phyloP scores from a whole-genome alignment of 2,888 invertebrate species.

The Tetropium fuscum region DNA sequence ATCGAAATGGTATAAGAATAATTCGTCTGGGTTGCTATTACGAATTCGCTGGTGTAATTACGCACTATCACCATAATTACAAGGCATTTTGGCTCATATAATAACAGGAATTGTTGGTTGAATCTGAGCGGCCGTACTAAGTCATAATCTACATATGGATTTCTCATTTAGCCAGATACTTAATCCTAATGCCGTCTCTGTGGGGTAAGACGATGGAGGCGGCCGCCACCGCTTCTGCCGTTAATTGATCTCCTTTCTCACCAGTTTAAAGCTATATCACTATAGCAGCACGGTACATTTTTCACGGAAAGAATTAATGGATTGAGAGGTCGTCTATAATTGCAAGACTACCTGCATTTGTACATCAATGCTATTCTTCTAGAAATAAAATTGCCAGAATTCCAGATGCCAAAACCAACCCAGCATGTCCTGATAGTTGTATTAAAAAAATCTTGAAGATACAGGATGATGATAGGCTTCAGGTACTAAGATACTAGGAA shows the following conservation, averaged over 20 bases:
- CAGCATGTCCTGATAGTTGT: neutral
- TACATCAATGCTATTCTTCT: neutral
- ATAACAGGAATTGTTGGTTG: constrained; percentile 50
- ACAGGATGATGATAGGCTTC: neutral
- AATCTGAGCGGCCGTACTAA: constrained; percentile 50
- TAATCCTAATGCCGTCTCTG: constrained; percentile 59
- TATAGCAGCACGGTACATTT: constrained; percentile 35
- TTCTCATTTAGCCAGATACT: constrained; percentile 61
- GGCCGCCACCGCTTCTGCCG: constrained; percentile 52
- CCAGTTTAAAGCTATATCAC: constrained; percentile 54
- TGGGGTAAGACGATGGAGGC: constrained; percentile 43
- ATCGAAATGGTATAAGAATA: too few relatives aligned
- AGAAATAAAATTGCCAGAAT: too few relatives aligned
- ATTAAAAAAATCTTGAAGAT: too few relatives aligned
- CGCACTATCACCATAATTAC: constrained; percentile 44
- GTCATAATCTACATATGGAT: constrained; percentile 62
- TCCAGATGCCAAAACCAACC: neutral
- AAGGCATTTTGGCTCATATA: constrained; percentile 41
- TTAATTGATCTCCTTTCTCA: constrained; percentile 62
- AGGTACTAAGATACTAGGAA: neutral
- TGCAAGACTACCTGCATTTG: too few relatives aligned
- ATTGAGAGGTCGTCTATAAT: too few relatives aligned
- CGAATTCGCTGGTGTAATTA: constrained; percentile 32
- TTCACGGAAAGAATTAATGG: neutral
- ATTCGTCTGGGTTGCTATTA: too few relatives aligned